Evolutionary conservation across 2,797 vertebrate genomes (phyloP), one percentile per base, ranked within the genome.

Genomic region (Cercopithecus hamlyni): DNA sequence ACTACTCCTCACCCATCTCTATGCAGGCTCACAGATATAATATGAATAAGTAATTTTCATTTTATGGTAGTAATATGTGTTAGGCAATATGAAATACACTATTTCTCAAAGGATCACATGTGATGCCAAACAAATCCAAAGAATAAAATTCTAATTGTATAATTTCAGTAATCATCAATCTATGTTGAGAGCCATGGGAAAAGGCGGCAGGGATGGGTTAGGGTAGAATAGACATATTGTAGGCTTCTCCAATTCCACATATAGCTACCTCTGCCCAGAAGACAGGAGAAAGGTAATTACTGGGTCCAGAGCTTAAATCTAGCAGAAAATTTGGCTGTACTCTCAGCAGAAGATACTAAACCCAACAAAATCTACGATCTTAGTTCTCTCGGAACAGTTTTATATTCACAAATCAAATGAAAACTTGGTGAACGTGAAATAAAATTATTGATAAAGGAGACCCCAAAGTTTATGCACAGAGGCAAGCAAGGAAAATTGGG

Each of bases 241-340:
- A 70, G 72, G 13, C 19, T 57, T 82, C 48, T 77, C 22, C 33
- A 77, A 85, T 13, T 92, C 52, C 61, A 50, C 52, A 41, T 90
- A 73, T 88, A 93, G 70, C 75, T 90, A 45, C 73, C 10, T 89
- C n/a, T 77, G 64, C 41, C 81, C 48, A 89, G 50, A 85, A 97
- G 50, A 91, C 30, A 93, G 72, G 10, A 85, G 55, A 88, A 93
- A 84, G 79, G 64, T 95, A 96, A 97, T 96, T 91, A 76, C 88
- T 50, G 19, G 95, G 67, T 84, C 41, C 4, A 92, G 27, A 94
- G 76, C 39, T 87, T 88, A 79, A 93, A 76, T 82, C 70, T 73
- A 87, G 90, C 72, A 96, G 73, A 72, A 73, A 41, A 64, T 72
- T 76, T 91, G 57, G 43, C 27, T 75, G 3, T 45, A 10, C 36